These are phyloP conservation scores for Heliconius hewitsoni DNA, from an alignment of 1,140 invertebrate genomes.

Conservation along the genomic window DNA sequence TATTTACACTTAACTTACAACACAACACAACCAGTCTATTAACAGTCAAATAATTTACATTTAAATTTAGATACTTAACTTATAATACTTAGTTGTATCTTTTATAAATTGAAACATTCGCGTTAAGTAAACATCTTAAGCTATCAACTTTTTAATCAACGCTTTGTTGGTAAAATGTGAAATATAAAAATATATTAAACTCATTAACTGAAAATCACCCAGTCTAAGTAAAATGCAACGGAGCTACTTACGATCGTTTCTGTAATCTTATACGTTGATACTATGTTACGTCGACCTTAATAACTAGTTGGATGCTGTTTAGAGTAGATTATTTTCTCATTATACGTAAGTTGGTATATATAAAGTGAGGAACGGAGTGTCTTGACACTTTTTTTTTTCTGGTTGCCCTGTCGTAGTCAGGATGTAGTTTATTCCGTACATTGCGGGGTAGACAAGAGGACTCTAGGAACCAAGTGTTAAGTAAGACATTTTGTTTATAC, in stretches of 20 bases:
- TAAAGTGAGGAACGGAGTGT: not conserved
- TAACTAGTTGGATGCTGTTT: not conserved
- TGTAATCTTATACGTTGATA: constrained; percentile 3
- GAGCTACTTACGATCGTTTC: not conserved
- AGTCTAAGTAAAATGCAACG: constrained; percentile 1
- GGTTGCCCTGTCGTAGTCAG: too few species aligned
- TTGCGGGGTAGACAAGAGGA: too few species aligned
- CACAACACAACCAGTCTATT: too few species aligned
- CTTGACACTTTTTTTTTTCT: not conserved
- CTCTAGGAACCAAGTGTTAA: too few species aligned
- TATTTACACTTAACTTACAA: too few species aligned
- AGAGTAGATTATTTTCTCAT: constrained; percentile 9
- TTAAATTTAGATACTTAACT: not conserved
- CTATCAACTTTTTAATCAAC: constrained; percentile 4
- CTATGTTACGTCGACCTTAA: constrained; percentile 5
- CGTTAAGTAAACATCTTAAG: not conserved
- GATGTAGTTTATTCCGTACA: too few species aligned
- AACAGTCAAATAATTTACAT: not conserved
- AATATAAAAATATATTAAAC: constrained; percentile 14
- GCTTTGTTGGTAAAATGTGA: not conserved
- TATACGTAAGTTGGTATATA: not conserved
- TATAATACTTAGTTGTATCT: not conserved
- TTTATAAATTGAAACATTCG: not conserved
- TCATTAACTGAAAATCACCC: constrained; percentile 8
- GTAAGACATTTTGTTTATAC: too few species aligned